A percentile compares a stretch with the other conserved stretches of the same genome.
phyloP scores from a whole-genome alignment of 2,113 vertebrate species.

The Hemiscyllium ocellatum region DNA sequence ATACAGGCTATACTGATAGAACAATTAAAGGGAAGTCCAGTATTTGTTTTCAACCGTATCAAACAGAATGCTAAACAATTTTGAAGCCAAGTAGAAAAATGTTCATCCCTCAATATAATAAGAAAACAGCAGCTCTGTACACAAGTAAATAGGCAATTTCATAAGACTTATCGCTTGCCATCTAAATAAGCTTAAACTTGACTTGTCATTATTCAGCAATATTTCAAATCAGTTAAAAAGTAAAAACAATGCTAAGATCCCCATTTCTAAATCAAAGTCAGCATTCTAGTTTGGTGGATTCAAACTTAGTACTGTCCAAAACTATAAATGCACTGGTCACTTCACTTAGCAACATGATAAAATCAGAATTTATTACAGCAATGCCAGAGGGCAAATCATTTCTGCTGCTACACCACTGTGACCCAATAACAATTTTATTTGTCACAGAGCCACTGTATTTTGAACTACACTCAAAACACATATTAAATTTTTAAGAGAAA shows the following conservation, averaged over 20 bases:
- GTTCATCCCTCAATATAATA: background rate
- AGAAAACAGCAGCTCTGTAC: slow-evolving; percentile 8
- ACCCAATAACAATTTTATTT: slow-evolving; percentile 24
- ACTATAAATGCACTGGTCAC: background rate
- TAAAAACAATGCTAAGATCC: slow-evolving; percentile 22
- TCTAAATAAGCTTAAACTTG: slow-evolving; percentile 19
- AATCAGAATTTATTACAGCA: slow-evolving; percentile 25
- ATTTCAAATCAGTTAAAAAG: slow-evolving; percentile 28
- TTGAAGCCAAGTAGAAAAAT: background rate
- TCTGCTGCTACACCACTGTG: background rate
- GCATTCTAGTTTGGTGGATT: background rate
- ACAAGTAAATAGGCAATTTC: slow-evolving; percentile 21
- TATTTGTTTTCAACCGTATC: background rate
- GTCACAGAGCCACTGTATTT: slow-evolving; percentile 9
- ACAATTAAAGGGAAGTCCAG: slow-evolving; percentile 7
- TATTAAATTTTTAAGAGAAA: background rate
- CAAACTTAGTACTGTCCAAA: background rate
- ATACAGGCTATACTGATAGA: background rate
- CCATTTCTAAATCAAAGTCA: background rate
- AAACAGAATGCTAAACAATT: background rate
- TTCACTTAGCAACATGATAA: slow-evolving; percentile 25
- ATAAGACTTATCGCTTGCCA: background rate
- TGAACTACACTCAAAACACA: background rate
- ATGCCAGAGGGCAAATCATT: slow-evolving; percentile 29
- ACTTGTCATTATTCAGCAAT: background rate